phyloP scores from a whole-genome alignment of 2,113 vertebrate genomes.

The Malurus cyaneus region DNA sequence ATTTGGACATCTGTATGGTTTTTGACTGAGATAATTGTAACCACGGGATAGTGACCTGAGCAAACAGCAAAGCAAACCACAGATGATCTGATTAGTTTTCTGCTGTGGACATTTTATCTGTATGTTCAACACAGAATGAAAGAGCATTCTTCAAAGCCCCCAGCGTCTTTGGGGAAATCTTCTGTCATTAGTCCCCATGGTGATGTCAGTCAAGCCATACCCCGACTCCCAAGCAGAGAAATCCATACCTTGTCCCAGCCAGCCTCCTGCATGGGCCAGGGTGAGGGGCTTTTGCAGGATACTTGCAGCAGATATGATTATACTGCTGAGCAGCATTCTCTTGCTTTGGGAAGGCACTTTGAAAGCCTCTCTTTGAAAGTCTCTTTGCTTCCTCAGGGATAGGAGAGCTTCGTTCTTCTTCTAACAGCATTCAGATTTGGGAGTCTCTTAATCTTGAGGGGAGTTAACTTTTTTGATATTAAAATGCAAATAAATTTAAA shows the following conservation, averaged over 20 bases:
- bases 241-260: neutral
- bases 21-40: constrained; percentile 37
- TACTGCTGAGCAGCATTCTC: neutral
- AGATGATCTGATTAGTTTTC: constrained; percentile 65
- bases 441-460: neutral
- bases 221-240: neutral
- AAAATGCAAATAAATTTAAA: neutral
- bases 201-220: constrained; percentile 42
- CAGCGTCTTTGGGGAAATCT: constrained; percentile 34
- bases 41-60: constrained; percentile 39
- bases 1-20: constrained; percentile 47
- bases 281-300: neutral
- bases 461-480: neutral
- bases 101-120: constrained; percentile 12
- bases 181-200: constrained; percentile 61
- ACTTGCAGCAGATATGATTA: neutral
- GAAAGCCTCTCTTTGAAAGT: neutral
- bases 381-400: neutral
- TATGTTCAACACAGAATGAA: constrained; percentile 51
- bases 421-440: neutral
- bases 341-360: neutral
- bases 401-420: neutral
- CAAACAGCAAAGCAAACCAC: constrained; percentile 51
- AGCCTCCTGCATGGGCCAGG: neutral
- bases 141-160: constrained; percentile 35